Evolutionary conservation across 2,113 vertebrate genomes (phyloP).

Genomic region (Ia io): DNA sequence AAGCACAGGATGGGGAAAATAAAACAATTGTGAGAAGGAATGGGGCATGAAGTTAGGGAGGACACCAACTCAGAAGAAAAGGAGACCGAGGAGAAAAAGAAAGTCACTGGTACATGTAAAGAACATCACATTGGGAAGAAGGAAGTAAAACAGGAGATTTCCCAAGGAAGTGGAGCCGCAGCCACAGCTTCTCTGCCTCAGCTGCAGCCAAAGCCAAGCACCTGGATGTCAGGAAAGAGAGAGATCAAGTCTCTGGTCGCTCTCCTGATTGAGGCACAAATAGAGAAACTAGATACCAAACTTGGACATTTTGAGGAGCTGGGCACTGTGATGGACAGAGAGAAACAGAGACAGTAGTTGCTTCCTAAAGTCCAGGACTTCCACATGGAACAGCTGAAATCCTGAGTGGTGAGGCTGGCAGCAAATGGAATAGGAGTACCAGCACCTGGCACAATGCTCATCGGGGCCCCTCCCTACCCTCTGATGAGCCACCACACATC

Average conservation of each 20-base stretch:
- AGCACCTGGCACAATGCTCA: slow-evolving; percentile 85
- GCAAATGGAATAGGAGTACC: slow-evolving; percentile 91
- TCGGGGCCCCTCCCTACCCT: slow-evolving; percentile 88
- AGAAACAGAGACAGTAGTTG: slow-evolving; percentile 94
- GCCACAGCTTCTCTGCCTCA: slow-evolving; percentile 94
- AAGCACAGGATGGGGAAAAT: slow-evolving; percentile 79
- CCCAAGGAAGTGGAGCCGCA: slow-evolving; percentile 94
- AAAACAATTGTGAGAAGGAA: slow-evolving; percentile 79
- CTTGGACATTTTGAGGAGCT: slow-evolving; percentile 95
- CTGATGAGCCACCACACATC: slow-evolving; percentile 92
- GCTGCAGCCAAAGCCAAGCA: slow-evolving; percentile 96
- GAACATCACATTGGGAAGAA: slow-evolving; percentile 88
- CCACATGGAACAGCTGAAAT: slow-evolving; percentile 97
- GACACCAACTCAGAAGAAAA: slow-evolving; percentile 85
- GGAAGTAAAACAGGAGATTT: slow-evolving; percentile 91
- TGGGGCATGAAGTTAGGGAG: slow-evolving; percentile 53
- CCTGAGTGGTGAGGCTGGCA: slow-evolving; percentile 92
- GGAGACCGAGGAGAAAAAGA: slow-evolving; percentile 89
- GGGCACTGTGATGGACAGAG: slow-evolving; percentile 96
- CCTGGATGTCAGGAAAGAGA: slow-evolving; percentile 91
- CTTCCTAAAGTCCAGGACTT: slow-evolving; percentile 94
- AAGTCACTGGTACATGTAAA: slow-evolving; percentile 76
- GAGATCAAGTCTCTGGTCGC: slow-evolving; percentile 95
- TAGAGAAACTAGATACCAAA: slow-evolving; percentile 98
- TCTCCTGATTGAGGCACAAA: slow-evolving; percentile 95